A percentile compares a stretch with the other conserved stretches of the same genome.
phyloP scores from a whole-genome alignment of 2,113 vertebrate genomes.

The Mesitornis unicolor region DNA sequence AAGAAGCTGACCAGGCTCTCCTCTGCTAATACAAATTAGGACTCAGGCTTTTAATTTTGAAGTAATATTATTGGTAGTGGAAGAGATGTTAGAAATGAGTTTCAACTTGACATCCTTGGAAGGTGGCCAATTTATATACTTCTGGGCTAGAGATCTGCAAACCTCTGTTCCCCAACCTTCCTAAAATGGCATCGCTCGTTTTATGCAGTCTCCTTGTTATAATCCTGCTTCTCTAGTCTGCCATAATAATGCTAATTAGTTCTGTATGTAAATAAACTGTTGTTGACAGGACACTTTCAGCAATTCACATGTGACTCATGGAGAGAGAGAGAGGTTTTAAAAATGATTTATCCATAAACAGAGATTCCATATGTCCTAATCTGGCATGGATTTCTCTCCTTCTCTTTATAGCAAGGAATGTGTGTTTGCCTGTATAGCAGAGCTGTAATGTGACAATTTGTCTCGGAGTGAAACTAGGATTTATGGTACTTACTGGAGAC shows the following conservation, averaged over 20 bases:
- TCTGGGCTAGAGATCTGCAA: background rate
- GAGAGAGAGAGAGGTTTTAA: slow-evolving; percentile 1
- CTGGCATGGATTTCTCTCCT: slow-evolving; percentile 44
- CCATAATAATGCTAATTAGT: slow-evolving; percentile 51
- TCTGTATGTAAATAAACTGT: slow-evolving; percentile 66
- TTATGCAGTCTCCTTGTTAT: background rate
- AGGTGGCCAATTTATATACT: background rate
- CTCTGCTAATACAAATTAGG: background rate
- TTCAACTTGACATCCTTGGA: slow-evolving; percentile 6
- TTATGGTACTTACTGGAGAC: slow-evolving; percentile 30
- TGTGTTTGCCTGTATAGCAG: slow-evolving; percentile 15
- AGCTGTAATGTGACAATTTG: slow-evolving; percentile 50
- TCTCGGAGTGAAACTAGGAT: slow-evolving; percentile 41
- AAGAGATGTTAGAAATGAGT: background rate
- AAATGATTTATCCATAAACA: slow-evolving; percentile 64
- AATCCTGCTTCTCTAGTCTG: slow-evolving; percentile 12
- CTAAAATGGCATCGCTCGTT: slow-evolving; percentile 12
- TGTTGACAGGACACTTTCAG: slow-evolving; percentile 58
- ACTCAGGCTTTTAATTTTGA: background rate
- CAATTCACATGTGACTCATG: slow-evolving; percentile 16
- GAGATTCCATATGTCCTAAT: slow-evolving; percentile 62
- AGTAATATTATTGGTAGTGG: background rate
- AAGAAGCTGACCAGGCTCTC: background rate
- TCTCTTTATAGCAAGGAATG: slow-evolving; percentile 61
- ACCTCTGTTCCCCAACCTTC: slow-evolving; percentile 3